Conservation (phyloP, 2,113 vertebrate genomes). For the Rhodinocichla rosea region DNA sequence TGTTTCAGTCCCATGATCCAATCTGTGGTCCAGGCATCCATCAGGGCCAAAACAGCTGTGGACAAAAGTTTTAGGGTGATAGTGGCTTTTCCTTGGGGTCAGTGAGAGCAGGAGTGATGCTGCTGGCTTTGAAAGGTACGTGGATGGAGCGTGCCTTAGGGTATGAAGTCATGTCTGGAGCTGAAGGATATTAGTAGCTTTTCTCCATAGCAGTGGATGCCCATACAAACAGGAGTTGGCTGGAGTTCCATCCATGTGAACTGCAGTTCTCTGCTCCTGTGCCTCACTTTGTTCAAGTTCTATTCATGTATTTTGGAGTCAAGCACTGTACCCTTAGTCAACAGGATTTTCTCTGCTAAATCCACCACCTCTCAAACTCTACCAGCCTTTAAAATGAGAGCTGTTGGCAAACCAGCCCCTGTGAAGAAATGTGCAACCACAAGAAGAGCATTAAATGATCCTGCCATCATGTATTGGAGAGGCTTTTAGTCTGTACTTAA, state of each 20-base stretch:
- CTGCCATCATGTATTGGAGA: background rate
- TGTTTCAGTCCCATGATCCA: background rate
- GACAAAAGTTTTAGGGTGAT: background rate
- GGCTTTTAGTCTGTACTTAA: background rate
- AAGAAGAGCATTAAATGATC: background rate
- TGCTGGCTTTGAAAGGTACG: slow-evolving; percentile 9
- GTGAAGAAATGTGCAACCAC: background rate
- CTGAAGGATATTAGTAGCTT: slow-evolving; percentile 50
- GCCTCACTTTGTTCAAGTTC: background rate
- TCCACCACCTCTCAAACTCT: background rate
- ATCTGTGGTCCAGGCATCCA: background rate
- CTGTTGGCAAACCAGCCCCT: background rate
- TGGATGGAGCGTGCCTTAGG: background rate
- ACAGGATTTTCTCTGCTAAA: background rate
- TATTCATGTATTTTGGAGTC: background rate
- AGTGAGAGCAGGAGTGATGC: background rate
- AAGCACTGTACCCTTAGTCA: background rate
- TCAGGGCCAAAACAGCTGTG: background rate
- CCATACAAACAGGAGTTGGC: slow-evolving; percentile 48
- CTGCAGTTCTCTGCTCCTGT: background rate
- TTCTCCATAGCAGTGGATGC: slow-evolving; percentile 55
- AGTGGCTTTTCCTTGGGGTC: background rate
- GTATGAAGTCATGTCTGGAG: slow-evolving; percentile 71
- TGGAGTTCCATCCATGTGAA: background rate
- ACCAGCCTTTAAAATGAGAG: background rate